These are phyloP conservation scores for Hypomesus transpacificus DNA, from an alignment of 2,113 vertebrate species.

Conservation along the genomic window DNA sequence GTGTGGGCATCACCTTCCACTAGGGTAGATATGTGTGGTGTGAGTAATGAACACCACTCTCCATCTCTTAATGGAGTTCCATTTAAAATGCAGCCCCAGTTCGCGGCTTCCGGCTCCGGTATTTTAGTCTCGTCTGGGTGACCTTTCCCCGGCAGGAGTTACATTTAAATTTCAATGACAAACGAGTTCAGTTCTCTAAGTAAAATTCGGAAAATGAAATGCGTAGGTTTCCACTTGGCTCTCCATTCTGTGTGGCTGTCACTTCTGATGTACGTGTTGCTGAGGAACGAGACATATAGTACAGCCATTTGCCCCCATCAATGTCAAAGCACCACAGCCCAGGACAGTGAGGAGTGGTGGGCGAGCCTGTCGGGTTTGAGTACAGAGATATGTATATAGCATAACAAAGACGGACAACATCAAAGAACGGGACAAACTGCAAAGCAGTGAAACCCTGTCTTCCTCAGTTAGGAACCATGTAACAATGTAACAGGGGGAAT, in stretches of 20 bases:
- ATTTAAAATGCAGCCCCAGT: slow-evolving; percentile 32
- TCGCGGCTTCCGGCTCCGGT: slow-evolving; percentile 26
- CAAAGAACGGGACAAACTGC: slow-evolving; percentile 15
- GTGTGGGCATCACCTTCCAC: slow-evolving; percentile 12
- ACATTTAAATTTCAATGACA: slow-evolving; percentile 38
- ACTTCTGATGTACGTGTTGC: slow-evolving; percentile 12
- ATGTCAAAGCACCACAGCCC: slow-evolving; percentile 26
- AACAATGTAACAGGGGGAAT: too few relatives aligned
- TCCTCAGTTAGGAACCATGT: too few relatives aligned
- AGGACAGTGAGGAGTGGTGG: slow-evolving; percentile 12
- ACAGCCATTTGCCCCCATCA: slow-evolving; percentile 39
- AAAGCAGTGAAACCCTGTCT: too few relatives aligned
- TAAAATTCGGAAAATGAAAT: slow-evolving; percentile 24
- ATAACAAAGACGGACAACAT: slow-evolving; percentile 2
- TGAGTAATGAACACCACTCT: slow-evolving; percentile 11
- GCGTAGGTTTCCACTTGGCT: not conserved
- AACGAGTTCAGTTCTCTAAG: slow-evolving; percentile 20
- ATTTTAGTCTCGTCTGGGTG: slow-evolving; percentile 28
- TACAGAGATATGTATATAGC: slow-evolving; percentile 20
- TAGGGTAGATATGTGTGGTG: slow-evolving; percentile 11
- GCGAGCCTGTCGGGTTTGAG: slow-evolving; percentile 11
- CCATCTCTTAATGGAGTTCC: slow-evolving; percentile 27
- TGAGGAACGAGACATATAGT: not conserved
- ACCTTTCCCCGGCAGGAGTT: slow-evolving; percentile 39
- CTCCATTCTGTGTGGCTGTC: not conserved